Evolutionary conservation across 2,113 vertebrate genomes (phyloP).

Genomic region (Cryptotis parvus): DNA sequence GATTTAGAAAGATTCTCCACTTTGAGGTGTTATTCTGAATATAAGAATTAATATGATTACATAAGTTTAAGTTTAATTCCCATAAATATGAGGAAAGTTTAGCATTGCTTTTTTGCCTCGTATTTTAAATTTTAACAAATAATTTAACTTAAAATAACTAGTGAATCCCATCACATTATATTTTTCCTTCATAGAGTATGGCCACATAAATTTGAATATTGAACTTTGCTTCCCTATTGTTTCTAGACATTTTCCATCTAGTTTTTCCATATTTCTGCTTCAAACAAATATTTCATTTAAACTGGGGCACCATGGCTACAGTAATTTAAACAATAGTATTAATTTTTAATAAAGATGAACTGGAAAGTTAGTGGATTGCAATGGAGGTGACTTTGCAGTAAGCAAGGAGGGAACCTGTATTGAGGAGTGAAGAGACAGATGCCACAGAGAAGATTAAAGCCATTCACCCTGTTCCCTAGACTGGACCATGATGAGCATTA

Average conservation of each 20-base stretch:
- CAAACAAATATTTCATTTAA: conserved; percentile 11
- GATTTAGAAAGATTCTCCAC: background rate
- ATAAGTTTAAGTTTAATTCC: background rate
- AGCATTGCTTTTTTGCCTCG: too few species aligned
- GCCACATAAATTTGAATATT: too few species aligned
- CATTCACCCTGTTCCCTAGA: background rate
- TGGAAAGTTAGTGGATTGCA: background rate
- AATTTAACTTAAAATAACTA: too few species aligned
- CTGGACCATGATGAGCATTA: background rate
- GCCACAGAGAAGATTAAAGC: background rate
- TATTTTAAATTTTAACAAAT: too few species aligned
- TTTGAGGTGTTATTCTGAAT: background rate
- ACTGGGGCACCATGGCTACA: background rate
- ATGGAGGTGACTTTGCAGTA: background rate
- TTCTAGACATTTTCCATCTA: too few species aligned
- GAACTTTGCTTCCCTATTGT: too few species aligned
- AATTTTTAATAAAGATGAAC: background rate
- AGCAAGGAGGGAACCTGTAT: background rate
- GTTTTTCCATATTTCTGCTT: conserved; percentile 28
- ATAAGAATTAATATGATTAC: background rate
- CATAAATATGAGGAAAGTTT: background rate
- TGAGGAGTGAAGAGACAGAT: background rate
- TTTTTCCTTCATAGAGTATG: too few species aligned
- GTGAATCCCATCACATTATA: too few species aligned
- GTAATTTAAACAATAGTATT: background rate